These are phyloP conservation scores for Prochilodus magdalenae DNA, from an alignment of 2,113 vertebrate species.

Conservation along the genomic window DNA sequence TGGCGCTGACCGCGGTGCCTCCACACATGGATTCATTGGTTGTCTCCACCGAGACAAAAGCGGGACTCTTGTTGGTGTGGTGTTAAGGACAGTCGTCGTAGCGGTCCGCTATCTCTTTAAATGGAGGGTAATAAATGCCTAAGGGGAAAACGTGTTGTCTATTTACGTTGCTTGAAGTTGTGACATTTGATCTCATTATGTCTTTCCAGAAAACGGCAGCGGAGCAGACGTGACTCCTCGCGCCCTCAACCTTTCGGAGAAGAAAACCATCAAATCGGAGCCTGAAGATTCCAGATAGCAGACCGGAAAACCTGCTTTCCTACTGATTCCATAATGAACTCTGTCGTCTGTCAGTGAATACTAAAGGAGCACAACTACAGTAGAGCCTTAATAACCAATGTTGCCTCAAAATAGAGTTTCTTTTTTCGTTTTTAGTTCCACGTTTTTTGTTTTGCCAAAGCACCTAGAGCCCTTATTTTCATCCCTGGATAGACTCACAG, in stretches of 20 bases:
- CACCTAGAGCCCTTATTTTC: constrained; percentile 76
- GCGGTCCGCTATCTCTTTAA: too few species aligned
- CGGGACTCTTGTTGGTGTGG: too few species aligned
- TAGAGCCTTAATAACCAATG: constrained; percentile 90
- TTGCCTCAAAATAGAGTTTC: constrained; percentile 80
- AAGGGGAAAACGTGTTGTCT: too few species aligned
- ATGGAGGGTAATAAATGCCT: too few species aligned
- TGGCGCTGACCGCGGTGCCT: too few species aligned
- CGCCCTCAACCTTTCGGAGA: constrained; percentile 83
- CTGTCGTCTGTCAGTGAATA: constrained; percentile 69
- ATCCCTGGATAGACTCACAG: constrained; percentile 61
- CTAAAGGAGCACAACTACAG: constrained; percentile 78
- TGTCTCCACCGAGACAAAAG: too few species aligned
- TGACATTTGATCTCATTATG: not conserved
- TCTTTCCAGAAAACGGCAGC: constrained; percentile 79
- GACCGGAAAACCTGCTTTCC: constrained; percentile 6
- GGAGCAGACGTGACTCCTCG: constrained; percentile 84
- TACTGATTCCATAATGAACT: constrained; percentile 63
- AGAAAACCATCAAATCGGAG: constrained; percentile 87
- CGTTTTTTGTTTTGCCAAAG: constrained; percentile 83
- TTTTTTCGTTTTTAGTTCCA: not conserved
- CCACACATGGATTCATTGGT: too few species aligned
- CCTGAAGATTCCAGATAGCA: constrained; percentile 89
- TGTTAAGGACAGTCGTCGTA: too few species aligned
- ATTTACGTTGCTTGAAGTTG: too few species aligned